These are phyloP conservation scores for Macaria notata DNA, from an alignment of 2,888 invertebrate species.

Conservation along the genomic window DNA sequence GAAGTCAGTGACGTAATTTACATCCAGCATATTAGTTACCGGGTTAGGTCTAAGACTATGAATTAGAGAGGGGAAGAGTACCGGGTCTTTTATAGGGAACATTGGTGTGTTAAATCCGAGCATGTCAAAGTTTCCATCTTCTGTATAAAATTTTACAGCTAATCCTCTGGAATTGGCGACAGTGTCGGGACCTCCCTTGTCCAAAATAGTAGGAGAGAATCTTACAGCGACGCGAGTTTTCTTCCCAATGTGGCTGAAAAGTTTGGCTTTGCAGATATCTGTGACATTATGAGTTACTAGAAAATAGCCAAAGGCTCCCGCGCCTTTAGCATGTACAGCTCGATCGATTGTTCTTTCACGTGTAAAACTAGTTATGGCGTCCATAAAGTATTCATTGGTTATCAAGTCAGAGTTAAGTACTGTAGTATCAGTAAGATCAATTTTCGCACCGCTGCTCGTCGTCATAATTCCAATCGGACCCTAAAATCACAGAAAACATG, in stretches of 20 bases:
- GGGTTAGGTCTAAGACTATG: conserved; percentile 97
- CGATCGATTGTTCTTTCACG: conserved; percentile 97
- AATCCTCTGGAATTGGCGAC: conserved; percentile 94
- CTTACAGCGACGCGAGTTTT: conserved; percentile 88
- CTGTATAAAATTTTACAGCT: conserved; percentile 94
- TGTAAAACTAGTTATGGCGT: conserved; percentile 89
- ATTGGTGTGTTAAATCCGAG: conserved; percentile 95
- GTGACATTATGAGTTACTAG: conserved; percentile 92
- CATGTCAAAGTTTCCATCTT: conserved; percentile 94
- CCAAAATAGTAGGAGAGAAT: conserved; percentile 91
- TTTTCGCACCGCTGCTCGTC: conserved; percentile 88
- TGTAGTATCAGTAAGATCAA: conserved; percentile 86
- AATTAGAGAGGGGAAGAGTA: conserved; percentile 93
- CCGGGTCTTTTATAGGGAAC: conserved; percentile 93
- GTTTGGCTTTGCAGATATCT: conserved; percentile 87
- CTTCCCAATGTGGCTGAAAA: conserved; percentile 88
- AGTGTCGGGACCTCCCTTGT: conserved; percentile 93
- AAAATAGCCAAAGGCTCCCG: conserved; percentile 92
- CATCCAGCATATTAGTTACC: conserved; percentile 90
- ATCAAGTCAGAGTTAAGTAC: conserved; percentile 90
- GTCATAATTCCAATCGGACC: conserved; percentile 8
- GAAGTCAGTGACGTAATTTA: conserved; percentile 97
- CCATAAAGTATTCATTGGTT: conserved; percentile 89
- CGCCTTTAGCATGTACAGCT: conserved; percentile 96
- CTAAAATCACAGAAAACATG: conserved; percentile 5